Conservation (phyloP, 2,113 vertebrate species). For the Pseudonaja textilis region DNA sequence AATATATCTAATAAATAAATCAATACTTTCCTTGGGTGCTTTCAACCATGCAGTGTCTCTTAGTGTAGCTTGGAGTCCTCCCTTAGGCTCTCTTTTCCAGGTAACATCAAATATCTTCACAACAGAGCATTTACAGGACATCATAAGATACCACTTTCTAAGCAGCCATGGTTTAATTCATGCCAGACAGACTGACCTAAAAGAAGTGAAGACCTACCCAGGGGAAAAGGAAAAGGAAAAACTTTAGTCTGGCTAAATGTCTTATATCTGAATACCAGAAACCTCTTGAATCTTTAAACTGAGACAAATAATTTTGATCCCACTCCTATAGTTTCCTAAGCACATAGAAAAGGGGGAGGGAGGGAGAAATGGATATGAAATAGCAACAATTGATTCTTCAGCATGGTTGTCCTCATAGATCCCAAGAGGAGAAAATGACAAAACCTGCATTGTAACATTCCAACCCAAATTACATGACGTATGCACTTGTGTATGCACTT, state of each 20-base stretch:
- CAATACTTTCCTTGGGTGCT: not conserved
- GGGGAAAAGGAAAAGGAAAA: not conserved
- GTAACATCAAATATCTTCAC: not conserved
- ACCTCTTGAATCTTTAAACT: not conserved
- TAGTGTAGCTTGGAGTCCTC: not conserved
- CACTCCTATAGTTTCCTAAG: not conserved
- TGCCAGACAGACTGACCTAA: not conserved
- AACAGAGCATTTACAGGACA: not conserved
- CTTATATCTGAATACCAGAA: not conserved
- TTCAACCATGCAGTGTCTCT: not conserved
- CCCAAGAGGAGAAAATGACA: not conserved
- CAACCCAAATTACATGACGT: not conserved
- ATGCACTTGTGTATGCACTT: not conserved
- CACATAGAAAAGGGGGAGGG: not conserved
- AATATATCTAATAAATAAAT: not conserved
- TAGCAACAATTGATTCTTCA: not conserved
- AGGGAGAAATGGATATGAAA: not conserved
- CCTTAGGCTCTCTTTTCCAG: not conserved
- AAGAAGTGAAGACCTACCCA: not conserved
- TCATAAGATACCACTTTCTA: not conserved
- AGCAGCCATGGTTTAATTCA: not conserved
- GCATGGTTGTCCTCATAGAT: not conserved
- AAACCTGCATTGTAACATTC: not conserved
- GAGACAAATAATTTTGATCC: not conserved
- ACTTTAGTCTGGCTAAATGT: not conserved